Evolutionary conservation across 2,888 invertebrate genomes (phyloP).

Genomic region (Ormyrus pomaceus): DNA sequence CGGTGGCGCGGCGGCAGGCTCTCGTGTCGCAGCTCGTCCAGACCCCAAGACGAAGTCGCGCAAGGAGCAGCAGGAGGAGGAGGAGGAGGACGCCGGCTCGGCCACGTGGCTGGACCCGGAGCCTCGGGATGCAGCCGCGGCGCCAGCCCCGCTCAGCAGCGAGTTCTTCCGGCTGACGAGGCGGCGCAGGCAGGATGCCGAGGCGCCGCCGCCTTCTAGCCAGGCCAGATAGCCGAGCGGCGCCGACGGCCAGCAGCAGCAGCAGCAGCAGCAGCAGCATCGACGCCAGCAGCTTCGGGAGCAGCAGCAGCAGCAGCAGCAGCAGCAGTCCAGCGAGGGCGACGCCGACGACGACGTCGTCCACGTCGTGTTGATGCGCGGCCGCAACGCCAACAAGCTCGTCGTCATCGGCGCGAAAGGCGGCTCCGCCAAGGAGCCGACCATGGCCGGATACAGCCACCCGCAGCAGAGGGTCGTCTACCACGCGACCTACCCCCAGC

Average conservation of each 20-base stretch:
- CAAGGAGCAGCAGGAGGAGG: conserved; percentile 35
- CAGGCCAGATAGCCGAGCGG: conserved; percentile 37
- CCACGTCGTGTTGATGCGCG: conserved; percentile 55
- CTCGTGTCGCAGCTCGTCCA: neutral
- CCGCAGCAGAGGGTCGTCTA: conserved; percentile 72
- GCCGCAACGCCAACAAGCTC: conserved; percentile 51
- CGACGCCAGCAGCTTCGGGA: too few relatives aligned
- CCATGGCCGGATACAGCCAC: conserved; percentile 72
- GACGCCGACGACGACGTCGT: conserved; percentile 42
- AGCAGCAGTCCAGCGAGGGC: neutral
- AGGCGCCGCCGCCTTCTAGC: neutral
- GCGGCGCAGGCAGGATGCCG: neutral
- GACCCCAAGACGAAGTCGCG: conserved; percentile 44
- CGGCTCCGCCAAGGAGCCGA: neutral
- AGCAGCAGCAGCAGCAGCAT: neutral
- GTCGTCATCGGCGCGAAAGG: conserved; percentile 47
- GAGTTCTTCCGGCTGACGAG: conserved; percentile 52
- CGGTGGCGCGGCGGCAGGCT: neutral
- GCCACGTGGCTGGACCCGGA: conserved; percentile 16
- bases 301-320: neutral
- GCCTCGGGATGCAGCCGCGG: conserved; percentile 25
- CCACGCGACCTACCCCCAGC: conserved; percentile 75
- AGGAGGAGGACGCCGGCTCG: conserved; percentile 23
- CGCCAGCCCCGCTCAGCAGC: conserved; percentile 27
- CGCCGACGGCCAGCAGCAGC: conserved; percentile 10